Base-by-base conservation (phyloP, 2,113 vertebrate genomes). In the Cathartes aura region DNA sequence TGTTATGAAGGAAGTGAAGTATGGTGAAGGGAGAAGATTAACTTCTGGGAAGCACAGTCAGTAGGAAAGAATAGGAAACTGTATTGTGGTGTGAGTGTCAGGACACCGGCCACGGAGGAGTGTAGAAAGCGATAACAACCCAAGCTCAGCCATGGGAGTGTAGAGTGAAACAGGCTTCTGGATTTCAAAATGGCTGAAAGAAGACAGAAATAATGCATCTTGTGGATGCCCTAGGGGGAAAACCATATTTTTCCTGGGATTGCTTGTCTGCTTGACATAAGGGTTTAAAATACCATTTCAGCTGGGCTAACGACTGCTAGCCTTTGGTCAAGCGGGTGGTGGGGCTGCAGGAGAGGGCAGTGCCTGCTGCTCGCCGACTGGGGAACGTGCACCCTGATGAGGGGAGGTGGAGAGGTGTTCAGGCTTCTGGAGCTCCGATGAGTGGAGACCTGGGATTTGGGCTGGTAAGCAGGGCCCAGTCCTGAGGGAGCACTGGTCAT, bases 371-470 rank as follows among this genome's bases (percentile, higher is more conserved):
- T 15, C 22, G 2, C 40, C 1, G 6, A 5, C 38, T 1, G 29
- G 20, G 26, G 21, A 42, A 15, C 50, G 24, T 1, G 16, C 23
- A 5, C 13, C 13, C 13, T 16, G 55, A 17, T 5, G 29, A 17
- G 22, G 47, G 24, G 12, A 50, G n/a, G 24, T 10, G 29, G 10
- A 9, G 40, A 26, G 48, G 18, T 13, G 42, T 11, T 38, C 6
- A 9, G 11, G 16, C 29, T 26, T 13, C 14, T 24, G 43, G 30
- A 26, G 26, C 16, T 23, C 36, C 0, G 0, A 4, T 1, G 40
- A 8, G 16, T 8, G 32, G 66, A 20, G 43, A 21, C 9, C 27
- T 8, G 43, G 27, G 26, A 2, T 38, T 34, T 23, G 81, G 47
- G 55, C 47, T 36, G 22, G 30, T 19, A 9, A 48, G 62, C 0